Conservation (phyloP, 2,888 invertebrate species). For the Drosophila formosana region DNA sequence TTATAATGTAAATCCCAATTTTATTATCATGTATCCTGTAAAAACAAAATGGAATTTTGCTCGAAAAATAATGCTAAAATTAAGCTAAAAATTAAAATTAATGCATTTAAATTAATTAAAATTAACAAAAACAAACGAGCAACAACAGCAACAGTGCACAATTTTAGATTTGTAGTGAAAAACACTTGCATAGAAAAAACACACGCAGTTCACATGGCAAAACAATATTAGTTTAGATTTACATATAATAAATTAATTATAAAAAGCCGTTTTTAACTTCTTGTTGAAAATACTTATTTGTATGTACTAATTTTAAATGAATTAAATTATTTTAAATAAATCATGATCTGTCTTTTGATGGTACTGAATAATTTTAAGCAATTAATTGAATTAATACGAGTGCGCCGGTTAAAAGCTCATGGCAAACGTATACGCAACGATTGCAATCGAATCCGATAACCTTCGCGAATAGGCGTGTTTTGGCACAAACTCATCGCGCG, state of each 20-base stretch:
- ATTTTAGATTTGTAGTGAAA: constrained; percentile 56
- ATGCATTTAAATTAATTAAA: constrained; percentile 54
- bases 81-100: constrained; percentile 64
- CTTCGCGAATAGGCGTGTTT: neutral
- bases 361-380: neutral
- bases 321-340: constrained; percentile 63
- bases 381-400: neutral
- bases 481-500: neutral
- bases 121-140: constrained; percentile 17
- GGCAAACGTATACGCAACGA: neutral
- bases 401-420: neutral
- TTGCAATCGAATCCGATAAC: neutral
- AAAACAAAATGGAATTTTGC: constrained; percentile 70
- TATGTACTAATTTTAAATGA: constrained; percentile 55
- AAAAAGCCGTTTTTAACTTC: constrained; percentile 45
- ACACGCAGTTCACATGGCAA: constrained; percentile 37
- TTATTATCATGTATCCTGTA: constrained; percentile 48
- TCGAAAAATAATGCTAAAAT: constrained; percentile 73
- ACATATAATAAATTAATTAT: constrained; percentile 54
- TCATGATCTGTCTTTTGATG: constrained; percentile 1
- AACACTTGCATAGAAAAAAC: constrained; percentile 37
- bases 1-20: constrained; percentile 7
- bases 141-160: constrained; percentile 26
- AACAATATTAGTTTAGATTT: constrained; percentile 48
- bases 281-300: constrained; percentile 54